Evolutionary conservation across 1,140 invertebrate genomes (phyloP), one percentile per base, ranked within the genome.

Genomic region (Hylaeus anthracinus): DNA sequence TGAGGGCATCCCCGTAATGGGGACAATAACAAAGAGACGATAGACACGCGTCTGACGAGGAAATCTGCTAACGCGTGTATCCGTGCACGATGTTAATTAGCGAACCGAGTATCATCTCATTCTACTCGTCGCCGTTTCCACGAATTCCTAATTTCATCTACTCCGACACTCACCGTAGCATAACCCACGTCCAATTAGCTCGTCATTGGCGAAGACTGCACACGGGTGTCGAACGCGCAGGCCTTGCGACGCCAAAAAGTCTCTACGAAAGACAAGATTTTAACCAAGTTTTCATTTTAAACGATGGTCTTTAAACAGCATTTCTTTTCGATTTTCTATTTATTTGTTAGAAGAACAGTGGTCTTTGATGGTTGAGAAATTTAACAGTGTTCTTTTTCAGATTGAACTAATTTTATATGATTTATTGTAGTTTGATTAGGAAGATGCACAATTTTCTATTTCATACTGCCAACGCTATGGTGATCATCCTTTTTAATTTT

Each of bases 81-180:
- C 65, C 58, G 37, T 56, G 43, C 39, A 41, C 53, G 15, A 78
- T 85, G 83, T 85, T 84, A 67, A 81, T 86, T 79, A 85, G 64
- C 70, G 43, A 61, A 41, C 39, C 55, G 61, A 37, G 53, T 39
- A 45, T 67, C 56, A 63, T 60, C 72, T 51, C 78, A 26, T 63
- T 81, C 79, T 70, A 56, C 66, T 61, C 51, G 60, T 41, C 56
- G 58, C 56, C 60, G 83, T 82, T 85, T 63, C 83, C 55, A 63
- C 83, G 26, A 71, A 86, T 79, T 85, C 56, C 84, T 85, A 85
- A 86, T 86, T 85, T 73, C 76, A 82, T 85, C 71, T 71, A 78
- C 64, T n/a, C 56, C 56, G 72, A 73, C 69, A 75, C 61, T 56
- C 26, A 26, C 56, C 76, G 58, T 55, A 51, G 77, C 77, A 71